A percentile compares a stretch with the other conserved stretches of the same genome.
Conservation (phyloP, 2,888 invertebrate species). For the Drosophila anomalata region DNA sequence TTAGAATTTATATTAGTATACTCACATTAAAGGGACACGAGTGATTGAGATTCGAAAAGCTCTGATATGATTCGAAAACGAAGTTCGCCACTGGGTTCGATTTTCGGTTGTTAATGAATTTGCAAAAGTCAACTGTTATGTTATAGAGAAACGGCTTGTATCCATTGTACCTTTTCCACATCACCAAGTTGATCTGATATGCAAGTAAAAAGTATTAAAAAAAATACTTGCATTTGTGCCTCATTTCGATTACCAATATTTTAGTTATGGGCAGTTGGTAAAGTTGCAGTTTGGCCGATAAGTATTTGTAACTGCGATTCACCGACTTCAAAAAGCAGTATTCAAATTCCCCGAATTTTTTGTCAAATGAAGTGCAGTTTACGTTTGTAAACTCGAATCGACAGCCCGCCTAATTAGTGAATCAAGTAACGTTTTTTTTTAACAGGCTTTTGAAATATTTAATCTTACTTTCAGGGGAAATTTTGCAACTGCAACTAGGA, state of each 20-base stretch:
- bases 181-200: background rate
- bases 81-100: slow-evolving; percentile 1
- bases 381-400: slow-evolving; percentile 2
- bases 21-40: slow-evolving; percentile 1
- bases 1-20: background rate
- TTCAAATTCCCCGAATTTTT: background rate
- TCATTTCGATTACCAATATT: background rate
- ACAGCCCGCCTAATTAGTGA: background rate
- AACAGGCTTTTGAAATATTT: background rate
- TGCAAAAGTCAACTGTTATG: background rate
- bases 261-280: background rate
- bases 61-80: background rate
- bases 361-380: background rate
- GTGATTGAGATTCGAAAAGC: background rate
- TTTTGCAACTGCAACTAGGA: background rate
- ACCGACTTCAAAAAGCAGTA: background rate
- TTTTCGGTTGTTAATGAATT: background rate
- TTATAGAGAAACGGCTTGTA: background rate
- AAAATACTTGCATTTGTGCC: background rate
- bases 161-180: slow-evolving; percentile 2
- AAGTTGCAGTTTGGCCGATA: background rate
- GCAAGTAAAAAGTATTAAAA: background rate
- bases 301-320: slow-evolving; percentile 1
- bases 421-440: background rate
- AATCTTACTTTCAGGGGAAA: background rate